Base-by-base conservation (phyloP, 2,113 vertebrate species). In the Garra rufa region DNA sequence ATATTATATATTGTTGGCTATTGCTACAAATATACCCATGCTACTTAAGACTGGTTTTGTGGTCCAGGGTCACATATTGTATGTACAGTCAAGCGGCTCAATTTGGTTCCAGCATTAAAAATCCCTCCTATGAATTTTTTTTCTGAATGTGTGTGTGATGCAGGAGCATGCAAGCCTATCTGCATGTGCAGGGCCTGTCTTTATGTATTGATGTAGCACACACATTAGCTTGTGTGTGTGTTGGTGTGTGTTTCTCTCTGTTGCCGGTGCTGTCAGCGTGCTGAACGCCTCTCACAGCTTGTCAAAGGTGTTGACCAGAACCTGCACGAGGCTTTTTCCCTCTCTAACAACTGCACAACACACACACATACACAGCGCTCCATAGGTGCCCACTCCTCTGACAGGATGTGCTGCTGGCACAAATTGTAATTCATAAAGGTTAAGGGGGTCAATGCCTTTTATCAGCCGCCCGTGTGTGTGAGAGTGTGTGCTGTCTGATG, bases 371-470 rank as follows among this genome's bases (percentile, higher is more conserved):
- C 91, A 92, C 88, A 90, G 17, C 90, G 88, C 76, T 88, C 88
- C 90, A 89, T 93, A 92, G 92, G 94, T 94, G 94, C 94, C 93
- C 92, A 92, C 92, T 93, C 92, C 91, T 93, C 91, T 95, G 94
- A 95, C 95, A 95, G 94, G 93, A 95, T 93, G 94, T 93, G 93
- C 91, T 93, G 92, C 94, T 94, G 94, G 93, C 95, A 95, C 94
- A 95, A 95, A 95, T 95, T 95, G 94, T 95, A 95, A 95, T 95
- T 95, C 94, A 95, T 92, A 95, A 95, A 95, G 95, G 95, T 95
- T 95, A 95, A 95, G 93, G 93, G 93, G 95, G 94, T 95, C 95
- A 95, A 93, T 94, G 94, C 94, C 94, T 94, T 94, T 95, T 95
- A 95, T 95, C 94, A 94, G 92, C 91, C 93, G 94, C 94, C 95